Evolutionary conservation across 2,888 invertebrate genomes (phyloP).

Genomic region (Agonopterix subpropinquella): DNA sequence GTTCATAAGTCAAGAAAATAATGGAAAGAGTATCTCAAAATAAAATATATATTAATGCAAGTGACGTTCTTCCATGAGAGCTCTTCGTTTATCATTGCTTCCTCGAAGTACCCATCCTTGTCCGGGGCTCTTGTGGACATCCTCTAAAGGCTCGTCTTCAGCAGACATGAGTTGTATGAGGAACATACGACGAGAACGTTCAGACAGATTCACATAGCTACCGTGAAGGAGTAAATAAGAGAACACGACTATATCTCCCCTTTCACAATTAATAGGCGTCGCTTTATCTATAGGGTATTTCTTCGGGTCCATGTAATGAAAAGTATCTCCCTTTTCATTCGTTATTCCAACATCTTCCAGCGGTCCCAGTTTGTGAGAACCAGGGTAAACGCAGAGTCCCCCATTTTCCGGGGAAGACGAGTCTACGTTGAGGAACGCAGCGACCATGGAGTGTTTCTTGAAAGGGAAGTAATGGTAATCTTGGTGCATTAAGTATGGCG

Average conservation of each 20-base stretch:
- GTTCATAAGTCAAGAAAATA: too few species aligned
- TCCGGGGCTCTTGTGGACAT: conserved; percentile 53
- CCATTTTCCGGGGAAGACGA: conserved; percentile 68
- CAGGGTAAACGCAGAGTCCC: conserved; percentile 68
- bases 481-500: conserved; percentile 68
- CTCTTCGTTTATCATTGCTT: conserved; percentile 35
- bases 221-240: conserved; percentile 71
- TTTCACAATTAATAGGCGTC: conserved; percentile 52
- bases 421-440: conserved; percentile 68
- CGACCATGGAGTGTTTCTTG: conserved; percentile 67
- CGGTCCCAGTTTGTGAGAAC: conserved; percentile 69
- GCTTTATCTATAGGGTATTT: conserved; percentile 58
- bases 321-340: conserved; percentile 27
- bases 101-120: conserved; percentile 67
- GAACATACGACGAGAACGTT: conserved; percentile 59
- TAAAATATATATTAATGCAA: conserved; percentile 1
- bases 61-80: conserved; percentile 16
- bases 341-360: conserved; percentile 52
- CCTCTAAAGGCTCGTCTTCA: conserved; percentile 53
- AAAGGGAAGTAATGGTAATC: conserved; percentile 74
- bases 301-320: conserved; percentile 54
- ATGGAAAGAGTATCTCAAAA: too few species aligned
- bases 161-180: conserved; percentile 64
- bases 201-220: conserved; percentile 61
- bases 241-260: conserved; percentile 67